phyloP scores from a whole-genome alignment of 1,140 invertebrate species.

The Drosophila navojoa region DNA sequence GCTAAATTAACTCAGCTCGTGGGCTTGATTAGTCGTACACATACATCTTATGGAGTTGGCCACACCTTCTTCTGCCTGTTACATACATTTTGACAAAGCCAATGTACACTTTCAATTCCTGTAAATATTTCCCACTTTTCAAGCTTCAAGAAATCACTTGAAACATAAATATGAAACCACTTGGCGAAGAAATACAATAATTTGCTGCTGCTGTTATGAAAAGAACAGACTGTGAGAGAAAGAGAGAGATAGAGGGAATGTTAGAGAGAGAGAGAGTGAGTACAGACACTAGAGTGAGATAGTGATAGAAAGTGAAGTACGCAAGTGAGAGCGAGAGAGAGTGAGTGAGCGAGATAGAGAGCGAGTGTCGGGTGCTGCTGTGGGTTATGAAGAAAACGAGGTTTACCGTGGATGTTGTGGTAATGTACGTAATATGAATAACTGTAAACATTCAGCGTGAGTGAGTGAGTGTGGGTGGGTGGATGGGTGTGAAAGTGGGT shows the following conservation, averaged over 20 bases:
- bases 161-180: too few species aligned
- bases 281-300: neutral
- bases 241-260: neutral
- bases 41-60: too few species aligned
- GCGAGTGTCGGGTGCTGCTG: constrained; percentile 8
- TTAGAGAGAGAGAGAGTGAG: neutral
- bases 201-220: constrained; percentile 7
- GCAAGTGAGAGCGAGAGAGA: neutral
- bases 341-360: constrained; percentile 3
- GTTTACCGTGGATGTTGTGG: constrained; percentile 31
- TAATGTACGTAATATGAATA: constrained; percentile 9
- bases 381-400: constrained; percentile 2
- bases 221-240: neutral
- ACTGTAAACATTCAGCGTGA: constrained; percentile 14
- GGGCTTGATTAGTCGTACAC: too few species aligned
- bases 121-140: too few species aligned
- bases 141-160: too few species aligned
- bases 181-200: neutral
- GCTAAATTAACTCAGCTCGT: too few species aligned
- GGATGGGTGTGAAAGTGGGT: neutral
- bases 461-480: neutral
- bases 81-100: too few species aligned
- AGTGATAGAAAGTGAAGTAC: neutral
- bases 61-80: too few species aligned
- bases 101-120: too few species aligned